Base-by-base conservation (phyloP, 2,888 invertebrate genomes). In the Ischnus inquisitorius region DNA sequence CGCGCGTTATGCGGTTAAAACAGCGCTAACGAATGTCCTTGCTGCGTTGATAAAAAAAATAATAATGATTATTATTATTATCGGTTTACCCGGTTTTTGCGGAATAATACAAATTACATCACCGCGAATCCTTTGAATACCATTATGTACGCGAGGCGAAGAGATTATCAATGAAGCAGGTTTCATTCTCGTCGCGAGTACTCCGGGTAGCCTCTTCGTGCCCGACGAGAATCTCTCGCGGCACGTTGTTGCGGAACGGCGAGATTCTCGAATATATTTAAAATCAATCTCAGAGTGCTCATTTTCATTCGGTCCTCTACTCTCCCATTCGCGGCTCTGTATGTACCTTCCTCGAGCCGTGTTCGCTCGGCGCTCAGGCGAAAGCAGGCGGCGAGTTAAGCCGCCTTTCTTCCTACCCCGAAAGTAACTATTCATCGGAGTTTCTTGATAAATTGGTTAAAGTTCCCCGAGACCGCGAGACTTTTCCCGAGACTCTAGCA, bases 391-490 rank as follows among this genome's bases (percentile, higher is more conserved):
- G 54, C 10, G 54, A 10, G 54, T 46, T 54, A 54, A 54, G 54
- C 22, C 54, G 54, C 54, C 34, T 34, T 34, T 8, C 8, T 34
- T 8, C 8, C 34, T 34, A 74, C 57, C 43, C 46, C 65, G n/a
- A n/a, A 65, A 71, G 77, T 77, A 82, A 82, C 75, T 81, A 81
- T 76, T 77, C 81, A 82, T 82, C 82, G 82, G 82, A 82, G 82
- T 77, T 71, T 72, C 82, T 65, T 82, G 82, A 82, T 82, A 82
- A 82, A 82, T 82, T 82, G 82, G 67, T 57, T 77, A 25, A 82
- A 82, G 77, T 82, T 77, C 60, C 14, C 68, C 51, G 65, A 57
- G 48, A 41, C 60, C 72, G 12, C 39, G 57, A 43, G 72, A 72
- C 65, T 71, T 69, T n/a, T 76, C 48, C 57, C 65, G 54, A 46